Evolutionary conservation across 2,888 invertebrate species (phyloP), one percentile per base, ranked within the genome.

Genomic region (Drosophila atripex): DNA sequence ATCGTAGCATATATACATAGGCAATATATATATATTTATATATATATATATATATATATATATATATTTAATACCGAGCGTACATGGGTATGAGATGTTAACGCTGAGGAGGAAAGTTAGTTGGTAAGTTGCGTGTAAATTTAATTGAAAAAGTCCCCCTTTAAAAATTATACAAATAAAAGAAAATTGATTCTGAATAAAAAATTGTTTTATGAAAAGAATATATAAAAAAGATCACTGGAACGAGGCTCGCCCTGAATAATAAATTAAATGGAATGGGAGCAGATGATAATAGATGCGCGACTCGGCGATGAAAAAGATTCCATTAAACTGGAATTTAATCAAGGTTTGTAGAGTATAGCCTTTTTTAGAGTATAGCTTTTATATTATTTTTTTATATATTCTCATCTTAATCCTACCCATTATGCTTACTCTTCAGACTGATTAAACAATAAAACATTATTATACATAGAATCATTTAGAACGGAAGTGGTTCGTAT

Each of bases 111-210:
- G 30, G 32, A 51, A 32, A 28, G 23, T 2, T 56, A 63, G 45
- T 43, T n/a, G 43, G n/a, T 66, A 58, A 56, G 51, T 25, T 28
- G 30, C 45, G 23, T 68, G 54, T 66, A 69, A 39, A 59, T 83
- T 43, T 77, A 75, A 49, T 18, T 49, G 49, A 35, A 45, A 45
- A 56, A 38, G 32, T 28, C 54, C 75, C 49, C 46, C 72, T 41
- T 30, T 58, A 55, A 45, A 35, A 7, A n/a, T 32, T n/a, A 61
- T 52, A 65, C 56, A 56, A 47, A 71, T 59, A 52, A 58, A 72
- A 52, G 51, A 54, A 55, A 69, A 51, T 38, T 46, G 23, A 65
- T 64, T 65, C 32, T 39, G 39, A 39, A 60, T 7, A 41, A 18
- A 53, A 38, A n/a, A 63, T 30, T 35, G 35, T 35, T 35, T n/a